Percentiles rank a stretch among this genome's conserved stretches.
Evolutionary conservation across 2,797 vertebrate genomes (phyloP).

Genomic region (Cynopterus sphinx): DNA sequence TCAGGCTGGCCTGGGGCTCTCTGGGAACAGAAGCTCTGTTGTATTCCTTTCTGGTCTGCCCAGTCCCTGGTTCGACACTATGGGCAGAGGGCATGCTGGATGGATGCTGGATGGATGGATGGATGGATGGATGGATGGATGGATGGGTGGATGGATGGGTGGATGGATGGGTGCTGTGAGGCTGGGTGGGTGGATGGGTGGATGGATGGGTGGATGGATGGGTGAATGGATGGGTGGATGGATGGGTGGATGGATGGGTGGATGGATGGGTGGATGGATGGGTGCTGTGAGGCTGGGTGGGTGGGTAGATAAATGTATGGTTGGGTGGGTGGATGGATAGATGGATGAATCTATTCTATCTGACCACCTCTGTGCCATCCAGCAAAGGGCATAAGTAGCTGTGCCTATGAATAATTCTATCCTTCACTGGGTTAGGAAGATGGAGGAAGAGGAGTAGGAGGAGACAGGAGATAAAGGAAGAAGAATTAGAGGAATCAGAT

Average conservation of each 20-base stretch:
- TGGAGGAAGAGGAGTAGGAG: neutral
- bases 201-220: neutral
- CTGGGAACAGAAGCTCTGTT: neutral
- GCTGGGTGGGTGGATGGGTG: fast-evolving
- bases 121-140: neutral
- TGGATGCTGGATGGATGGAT: neutral
- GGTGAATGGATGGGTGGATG: neutral
- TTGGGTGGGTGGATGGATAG: neutral
- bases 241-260: neutral
- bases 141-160: neutral
- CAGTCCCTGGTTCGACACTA: neutral
- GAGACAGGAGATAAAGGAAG: neutral
- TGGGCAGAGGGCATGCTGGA: neutral
- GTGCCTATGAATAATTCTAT: neutral
- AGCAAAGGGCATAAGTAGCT: neutral
- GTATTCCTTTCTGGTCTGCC: neutral
- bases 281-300: neutral
- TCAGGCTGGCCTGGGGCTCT: neutral
- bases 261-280: neutral
- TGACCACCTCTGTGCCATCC: neutral
- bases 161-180: neutral
- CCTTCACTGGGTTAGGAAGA: neutral
- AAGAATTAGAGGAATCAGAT: neutral
- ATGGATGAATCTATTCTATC: neutral
- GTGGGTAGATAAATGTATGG: neutral